Evolutionary conservation across 2,888 invertebrate species (phyloP), one percentile per base, ranked within the genome.

Genomic region (Cheilosia impressa): DNA sequence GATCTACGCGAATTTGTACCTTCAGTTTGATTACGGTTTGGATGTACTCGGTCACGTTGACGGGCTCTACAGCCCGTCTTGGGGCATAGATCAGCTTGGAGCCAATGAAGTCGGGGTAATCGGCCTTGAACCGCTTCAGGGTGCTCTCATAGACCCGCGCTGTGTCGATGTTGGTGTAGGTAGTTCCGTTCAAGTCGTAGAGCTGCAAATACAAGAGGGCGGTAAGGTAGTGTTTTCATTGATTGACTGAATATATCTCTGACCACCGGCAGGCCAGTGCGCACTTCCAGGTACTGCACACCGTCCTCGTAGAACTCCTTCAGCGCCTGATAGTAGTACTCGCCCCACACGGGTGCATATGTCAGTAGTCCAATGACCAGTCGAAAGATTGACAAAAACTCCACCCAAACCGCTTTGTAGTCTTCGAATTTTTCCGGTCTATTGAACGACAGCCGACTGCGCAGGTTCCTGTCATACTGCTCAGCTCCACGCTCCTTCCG

Each of bases 81-180:
- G 96, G 95, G 0, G 95, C 95, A 88, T 94, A 96, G 87, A 96
- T 96, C 17, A 96, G 88, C 89, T 95, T 95, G 0, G 94, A 94
- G 0, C 96, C 96, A 55, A 94, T 90, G 84, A 96, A 96, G 81
- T 94, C 94, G 0, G 94, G 94, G 90, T 96, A 91, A 24, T 94
- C 93, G 2, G 89, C 90, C 63, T 93, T 91, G 88, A 96, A 96
- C 79, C 93, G 93, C 0, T 94, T 92, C 15, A 94, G 92, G 0
- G 93, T 92, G 84, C 94, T 93, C 82, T 93, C 93, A 84, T 95
- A 95, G 6, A 95, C 91, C 79, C 92, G 92, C 0, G 94, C 94
- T 0, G 94, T 94, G 63, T 95, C 93, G 1, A 93, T n/a, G 0
- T 93, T 90, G 0, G 92, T 93, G 82, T 94, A 94, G 0, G 88